Evolutionary conservation across 1,140 invertebrate genomes (phyloP), one percentile per base, ranked within the genome.

Genomic region (Venustaconcha ellipsiformis): DNA sequence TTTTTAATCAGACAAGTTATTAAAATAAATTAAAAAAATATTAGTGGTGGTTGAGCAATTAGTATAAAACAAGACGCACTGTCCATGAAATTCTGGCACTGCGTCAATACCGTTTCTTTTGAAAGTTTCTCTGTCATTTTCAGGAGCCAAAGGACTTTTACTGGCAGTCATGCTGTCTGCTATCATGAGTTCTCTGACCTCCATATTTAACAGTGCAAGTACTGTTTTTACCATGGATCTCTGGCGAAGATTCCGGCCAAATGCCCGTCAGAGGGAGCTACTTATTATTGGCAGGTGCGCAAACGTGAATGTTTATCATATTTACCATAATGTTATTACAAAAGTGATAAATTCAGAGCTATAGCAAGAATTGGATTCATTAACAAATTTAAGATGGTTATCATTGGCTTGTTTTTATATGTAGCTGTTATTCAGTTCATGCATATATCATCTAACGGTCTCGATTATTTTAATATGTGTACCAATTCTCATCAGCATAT

Each of bases 161-260:
- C 65, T 92, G 67, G 90, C 92, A 5, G 91, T 91, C 12, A 91
- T 92, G 90, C 83, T 92, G 81, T 90, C 92, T 0, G 90, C 92
- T 57, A 85, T 92, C 26, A 91, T 92, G 89, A 91, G 90, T 74
- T 91, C 91, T 12, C 84, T 92, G 73, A 92, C 91, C 6, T 92
- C 91, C 6, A 91, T 92, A 57, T 92, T 92, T 82, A 92, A 92
- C 83, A 91, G 90, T 48, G 88, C 89, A 48, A 91, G 91, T 62
- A 91, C 91, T 4, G 89, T 92, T 58, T 92, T 92, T 79, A 92
- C 91, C 12, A 91, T 92, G 76, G 92, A 92, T 81, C 87, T 92
- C 60, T 92, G 90, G 89, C 87, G 87, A 48, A 80, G 87, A 48
- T 78, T 92, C 23, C 80, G 91, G 20, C 85, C 81, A 57, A 84